Evolutionary conservation across 2,797 vertebrate genomes (phyloP).

Genomic region (Enteromius mattozi): DNA sequence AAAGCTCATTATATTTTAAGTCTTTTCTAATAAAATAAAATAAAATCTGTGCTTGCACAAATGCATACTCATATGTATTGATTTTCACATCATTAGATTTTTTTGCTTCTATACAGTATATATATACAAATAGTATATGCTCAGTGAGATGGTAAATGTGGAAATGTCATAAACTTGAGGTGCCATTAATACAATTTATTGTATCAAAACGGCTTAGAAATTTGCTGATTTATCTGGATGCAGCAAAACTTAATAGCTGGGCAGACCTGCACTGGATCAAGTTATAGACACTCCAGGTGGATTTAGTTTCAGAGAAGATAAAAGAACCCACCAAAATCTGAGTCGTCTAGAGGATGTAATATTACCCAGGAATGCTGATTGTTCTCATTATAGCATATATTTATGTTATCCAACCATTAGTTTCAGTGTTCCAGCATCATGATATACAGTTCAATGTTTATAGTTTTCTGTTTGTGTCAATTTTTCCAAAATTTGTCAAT

Average conservation of each 20-base stretch:
- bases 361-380: not conserved
- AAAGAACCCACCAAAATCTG: not conserved
- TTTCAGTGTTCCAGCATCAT: not conserved
- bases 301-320: not conserved
- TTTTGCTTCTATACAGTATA: slow-evolving; percentile 7
- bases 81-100: slow-evolving; percentile 41
- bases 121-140: not conserved
- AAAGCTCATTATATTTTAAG: slow-evolving; percentile 16
- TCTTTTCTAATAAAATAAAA: not conserved
- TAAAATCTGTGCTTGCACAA: slow-evolving; percentile 26
- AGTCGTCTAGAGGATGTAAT: not conserved
- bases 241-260: not conserved
- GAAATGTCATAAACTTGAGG: not conserved
- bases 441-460: not conserved
- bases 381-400: not conserved
- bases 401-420: not conserved
- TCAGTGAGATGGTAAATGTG: not conserved
- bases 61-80: not conserved
- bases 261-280: not conserved
- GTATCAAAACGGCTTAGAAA: slow-evolving; percentile 2
- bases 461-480: not conserved
- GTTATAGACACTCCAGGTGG: not conserved
- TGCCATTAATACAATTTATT: not conserved
- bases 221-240: not conserved
- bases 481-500: not conserved